These are phyloP conservation scores for Notarius quadriscutis DNA, from an alignment of 2,113 vertebrate species.

Conservation along the genomic window DNA sequence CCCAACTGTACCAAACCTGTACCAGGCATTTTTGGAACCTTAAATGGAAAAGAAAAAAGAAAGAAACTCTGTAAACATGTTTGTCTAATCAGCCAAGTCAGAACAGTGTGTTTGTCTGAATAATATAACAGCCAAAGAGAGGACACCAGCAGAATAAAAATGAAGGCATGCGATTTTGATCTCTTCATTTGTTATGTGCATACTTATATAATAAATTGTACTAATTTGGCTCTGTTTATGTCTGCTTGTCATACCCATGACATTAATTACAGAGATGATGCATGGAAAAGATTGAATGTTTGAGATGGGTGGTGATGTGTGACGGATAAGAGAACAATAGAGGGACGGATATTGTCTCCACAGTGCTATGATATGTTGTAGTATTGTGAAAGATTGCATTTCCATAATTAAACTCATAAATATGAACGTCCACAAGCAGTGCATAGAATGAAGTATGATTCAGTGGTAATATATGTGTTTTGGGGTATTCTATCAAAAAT, in stretches of 20 bases:
- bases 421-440: slow-evolving; percentile 1
- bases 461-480: slow-evolving; percentile 1
- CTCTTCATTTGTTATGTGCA: slow-evolving; percentile 25
- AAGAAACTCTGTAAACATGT: neutral
- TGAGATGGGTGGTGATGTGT: slow-evolving; percentile 21
- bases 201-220: slow-evolving; percentile 47
- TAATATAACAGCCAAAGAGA: slow-evolving; percentile 17
- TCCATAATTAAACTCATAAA: slow-evolving; percentile 41
- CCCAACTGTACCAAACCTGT: neutral
- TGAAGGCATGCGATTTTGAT: slow-evolving; percentile 11
- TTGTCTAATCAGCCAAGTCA: slow-evolving; percentile 8
- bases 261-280: slow-evolving; percentile 27
- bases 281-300: slow-evolving; percentile 9
- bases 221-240: slow-evolving; percentile 32
- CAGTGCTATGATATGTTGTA: slow-evolving; percentile 40
- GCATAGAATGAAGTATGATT: neutral
- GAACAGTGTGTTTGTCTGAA: slow-evolving; percentile 2
- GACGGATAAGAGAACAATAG: slow-evolving; percentile 66
- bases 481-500: neutral
- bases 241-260: slow-evolving; percentile 19
- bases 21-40: slow-evolving; percentile 7
- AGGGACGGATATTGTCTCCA: slow-evolving; percentile 68
- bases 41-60: neutral
- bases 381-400: slow-evolving; percentile 33
- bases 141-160: slow-evolving; percentile 40